A percentile compares a stretch with the other conserved stretches of the same genome.
Evolutionary conservation across 30 jellyfish, hydroid and myxozoan species (phyloP).

Genomic region (Cassiopea andromeda): DNA sequence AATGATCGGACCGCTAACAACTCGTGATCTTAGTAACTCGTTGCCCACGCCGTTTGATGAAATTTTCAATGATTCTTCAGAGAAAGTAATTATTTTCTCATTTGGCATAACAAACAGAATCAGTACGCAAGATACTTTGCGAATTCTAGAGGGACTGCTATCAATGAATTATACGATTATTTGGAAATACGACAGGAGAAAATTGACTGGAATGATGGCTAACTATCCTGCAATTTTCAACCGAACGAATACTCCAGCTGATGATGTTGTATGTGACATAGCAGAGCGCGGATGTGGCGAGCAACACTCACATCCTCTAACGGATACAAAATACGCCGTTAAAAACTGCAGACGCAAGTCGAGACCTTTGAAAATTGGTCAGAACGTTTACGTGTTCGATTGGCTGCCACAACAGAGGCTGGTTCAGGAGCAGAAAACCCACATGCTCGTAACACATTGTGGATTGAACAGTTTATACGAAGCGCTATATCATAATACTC

Average conservation of each 20-base stretch:
- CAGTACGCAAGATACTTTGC: not conserved
- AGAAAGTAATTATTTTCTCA: slow-evolving; percentile 49
- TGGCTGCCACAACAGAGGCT: slow-evolving; percentile 85
- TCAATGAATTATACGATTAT: slow-evolving; percentile 27
- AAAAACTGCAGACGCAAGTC: slow-evolving; percentile 20
- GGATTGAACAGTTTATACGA: slow-evolving; percentile 81
- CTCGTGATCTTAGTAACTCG: slow-evolving; percentile 11
- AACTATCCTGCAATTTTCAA: not conserved
- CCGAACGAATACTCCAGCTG: not conserved
- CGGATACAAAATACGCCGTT: not conserved
- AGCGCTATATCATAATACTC: slow-evolving; percentile 68
- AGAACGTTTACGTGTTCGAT: slow-evolving; percentile 44
- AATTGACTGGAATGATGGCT: not conserved
- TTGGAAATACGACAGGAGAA: slow-evolving; percentile 59
- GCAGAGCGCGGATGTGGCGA: slow-evolving; percentile 1
- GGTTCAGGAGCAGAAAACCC: slow-evolving; percentile 37
- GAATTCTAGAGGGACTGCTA: slow-evolving; percentile 21
- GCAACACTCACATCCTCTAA: not conserved
- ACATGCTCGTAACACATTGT: slow-evolving; percentile 68
- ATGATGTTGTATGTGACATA: not conserved
- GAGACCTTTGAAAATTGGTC: slow-evolving; percentile 31
- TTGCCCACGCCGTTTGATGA: slow-evolving; percentile 32
- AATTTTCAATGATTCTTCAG: slow-evolving; percentile 7
- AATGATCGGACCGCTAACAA: slow-evolving; percentile 70
- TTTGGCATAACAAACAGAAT: slow-evolving; percentile 65